Evolutionary conservation across 2,113 vertebrate genomes (phyloP), one percentile per base, ranked within the genome.

Genomic region (Lycaon pictus): DNA sequence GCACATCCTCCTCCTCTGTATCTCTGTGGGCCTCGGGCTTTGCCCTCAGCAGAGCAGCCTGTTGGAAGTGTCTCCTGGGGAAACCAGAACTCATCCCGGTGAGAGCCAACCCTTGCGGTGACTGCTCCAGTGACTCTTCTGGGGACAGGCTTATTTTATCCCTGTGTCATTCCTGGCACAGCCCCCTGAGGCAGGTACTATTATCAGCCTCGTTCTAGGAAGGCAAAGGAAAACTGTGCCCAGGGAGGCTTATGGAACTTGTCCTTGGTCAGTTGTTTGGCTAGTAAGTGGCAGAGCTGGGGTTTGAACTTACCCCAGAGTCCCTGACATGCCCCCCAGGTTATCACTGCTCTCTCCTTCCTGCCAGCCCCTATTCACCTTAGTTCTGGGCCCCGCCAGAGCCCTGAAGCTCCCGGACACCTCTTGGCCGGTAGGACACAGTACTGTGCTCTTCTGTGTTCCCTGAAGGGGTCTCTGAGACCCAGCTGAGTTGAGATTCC

Each of bases 1-100:
- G 9, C 23, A 19, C 1, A 0, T 9, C 17, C 5, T 0, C 1
- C 15, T 25, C 55, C 3, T 69, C 22, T 1, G 0, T 43, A 9
- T 15, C 55, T 82, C 23, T 23, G 17, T 53, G 90, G 37, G n/a
- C 65, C 23, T 71, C 37, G 5, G 27, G 17, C 43, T 93, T 25
- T n/a, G 22, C 13, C 32, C 43, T 55, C 32, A 23, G 37, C 10
- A 3, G 11, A 29, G 17, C 16, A 29, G 87, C 91, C 60, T 56
- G 35, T 60, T 27, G 74, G 43, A 76, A 43, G 67, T 43, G 11
- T 22, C 58, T 43, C 81, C 25, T 76, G 17, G 82, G 51, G 32
- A 82, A 60, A 55, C 23, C 9, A 20, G 58, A 32, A 16, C 69
- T 58, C 16, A 4, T 51, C 9, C 3, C 0, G 0, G 58, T 0